phyloP scores from a whole-genome alignment of 1,140 invertebrate species.

The Orchestia grillus region DNA sequence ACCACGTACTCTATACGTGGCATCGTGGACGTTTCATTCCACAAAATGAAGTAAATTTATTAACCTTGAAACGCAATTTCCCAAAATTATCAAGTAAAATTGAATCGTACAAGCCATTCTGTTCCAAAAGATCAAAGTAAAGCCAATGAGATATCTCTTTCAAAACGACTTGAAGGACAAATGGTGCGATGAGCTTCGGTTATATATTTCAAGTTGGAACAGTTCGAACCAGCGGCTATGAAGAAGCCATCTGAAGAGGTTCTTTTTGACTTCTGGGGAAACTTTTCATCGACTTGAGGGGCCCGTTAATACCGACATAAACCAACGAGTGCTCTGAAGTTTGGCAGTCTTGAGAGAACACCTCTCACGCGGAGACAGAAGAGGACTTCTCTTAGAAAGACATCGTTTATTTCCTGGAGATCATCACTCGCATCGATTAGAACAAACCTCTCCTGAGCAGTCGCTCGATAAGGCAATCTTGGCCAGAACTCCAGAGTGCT shows the following conservation, averaged over 20 bases:
- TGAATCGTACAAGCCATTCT: neutral
- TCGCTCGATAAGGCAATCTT: neutral
- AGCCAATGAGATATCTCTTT: neutral
- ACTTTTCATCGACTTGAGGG: neutral
- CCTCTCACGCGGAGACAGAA: neutral
- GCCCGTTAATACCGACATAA: neutral
- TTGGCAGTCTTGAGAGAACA: constrained; percentile 21
- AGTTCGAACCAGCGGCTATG: neutral
- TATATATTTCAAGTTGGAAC: neutral
- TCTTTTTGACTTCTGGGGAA: neutral
- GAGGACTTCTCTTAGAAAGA: neutral
- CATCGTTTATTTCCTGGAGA: neutral
- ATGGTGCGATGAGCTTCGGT: neutral
- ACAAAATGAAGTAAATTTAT: neutral
- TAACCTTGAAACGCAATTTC: neutral
- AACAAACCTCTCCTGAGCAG: neutral
- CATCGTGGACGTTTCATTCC: neutral
- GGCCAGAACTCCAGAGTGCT: neutral
- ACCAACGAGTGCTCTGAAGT: constrained; percentile 5
- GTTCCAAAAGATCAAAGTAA: neutral
- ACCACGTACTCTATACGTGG: too few relatives aligned
- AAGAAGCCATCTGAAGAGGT: neutral
- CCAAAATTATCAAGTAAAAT: neutral
- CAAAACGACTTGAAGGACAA: neutral
- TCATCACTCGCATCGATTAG: neutral